A percentile compares a stretch with the other conserved stretches of the same genome.
These are phyloP conservation scores for Puntigrus tetrazona DNA, from an alignment of 2,113 vertebrate species.

Conservation along the genomic window DNA sequence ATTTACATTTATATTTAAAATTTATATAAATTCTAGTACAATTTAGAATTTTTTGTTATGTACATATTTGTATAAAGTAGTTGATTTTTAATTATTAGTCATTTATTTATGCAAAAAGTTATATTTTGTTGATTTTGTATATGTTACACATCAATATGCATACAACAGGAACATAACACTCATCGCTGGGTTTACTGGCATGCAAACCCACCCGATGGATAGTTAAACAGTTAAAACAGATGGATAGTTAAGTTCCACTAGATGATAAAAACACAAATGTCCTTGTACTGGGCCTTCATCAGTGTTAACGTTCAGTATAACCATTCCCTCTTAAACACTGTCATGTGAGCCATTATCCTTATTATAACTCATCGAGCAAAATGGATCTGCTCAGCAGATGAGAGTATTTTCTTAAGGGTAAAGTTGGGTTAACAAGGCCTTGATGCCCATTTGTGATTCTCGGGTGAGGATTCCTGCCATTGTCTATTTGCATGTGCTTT, in stretches of 20 bases:
- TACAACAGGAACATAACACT: background rate
- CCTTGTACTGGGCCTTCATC: background rate
- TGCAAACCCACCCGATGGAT: background rate
- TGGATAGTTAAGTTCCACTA: background rate
- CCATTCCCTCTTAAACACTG: background rate
- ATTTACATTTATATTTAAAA: too few species aligned
- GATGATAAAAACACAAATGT: background rate
- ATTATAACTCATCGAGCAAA: conserved; percentile 1
- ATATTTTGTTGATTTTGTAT: too few species aligned
- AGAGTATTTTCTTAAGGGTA: conserved; percentile 1
- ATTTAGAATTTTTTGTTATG: too few species aligned
- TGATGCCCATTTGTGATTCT: conserved; percentile 1
- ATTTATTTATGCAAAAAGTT: too few species aligned
- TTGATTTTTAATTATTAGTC: too few species aligned
- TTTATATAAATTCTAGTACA: too few species aligned
- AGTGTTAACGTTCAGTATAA: background rate
- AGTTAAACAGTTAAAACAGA: too few species aligned
- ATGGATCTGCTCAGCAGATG: background rate
- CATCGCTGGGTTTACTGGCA: too few species aligned
- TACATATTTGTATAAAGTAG: too few species aligned
- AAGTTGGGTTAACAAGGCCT: background rate
- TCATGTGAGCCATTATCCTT: background rate
- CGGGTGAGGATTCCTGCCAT: background rate
- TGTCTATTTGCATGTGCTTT: background rate
- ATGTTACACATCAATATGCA: too few species aligned